phyloP scores from a whole-genome alignment of 2,888 invertebrate species.

The Patella ulyssiponensis region DNA sequence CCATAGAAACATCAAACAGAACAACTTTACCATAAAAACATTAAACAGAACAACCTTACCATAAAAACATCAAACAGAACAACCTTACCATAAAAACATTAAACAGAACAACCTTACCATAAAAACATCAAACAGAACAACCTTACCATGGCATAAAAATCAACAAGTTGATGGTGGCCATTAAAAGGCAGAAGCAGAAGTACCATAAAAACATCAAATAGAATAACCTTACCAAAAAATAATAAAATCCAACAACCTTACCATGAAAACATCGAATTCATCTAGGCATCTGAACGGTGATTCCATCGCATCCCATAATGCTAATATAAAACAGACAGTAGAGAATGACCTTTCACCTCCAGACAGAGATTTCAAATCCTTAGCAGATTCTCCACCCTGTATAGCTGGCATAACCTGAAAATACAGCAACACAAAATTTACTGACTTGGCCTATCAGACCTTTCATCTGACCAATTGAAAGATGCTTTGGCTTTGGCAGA shows the following conservation, averaged over 20 bases:
- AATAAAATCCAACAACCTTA: slow-evolving; percentile 64
- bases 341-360: slow-evolving; percentile 97
- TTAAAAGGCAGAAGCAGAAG: too few species aligned
- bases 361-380: slow-evolving; percentile 79
- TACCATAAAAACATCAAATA: not conserved
- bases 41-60: too few species aligned
- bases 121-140: not conserved
- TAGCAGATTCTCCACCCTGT: slow-evolving; percentile 44
- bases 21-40: too few species aligned
- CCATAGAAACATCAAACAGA: not conserved
- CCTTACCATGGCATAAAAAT: too few species aligned
- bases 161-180: too few species aligned
- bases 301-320: slow-evolving; percentile 92
- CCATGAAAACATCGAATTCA: slow-evolving; percentile 98
- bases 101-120: not conserved
- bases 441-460: not conserved
- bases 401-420: slow-evolving; percentile 25
- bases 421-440: not conserved
- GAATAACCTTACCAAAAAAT: too few species aligned
- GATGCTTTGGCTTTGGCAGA: not conserved
- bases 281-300: slow-evolving; percentile 94
- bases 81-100: not conserved
- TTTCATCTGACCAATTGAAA: not conserved
- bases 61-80: not conserved
- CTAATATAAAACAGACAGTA: slow-evolving; percentile 93